A percentile compares a stretch with the other conserved stretches of the same genome.
phyloP scores from a whole-genome alignment of 2,113 vertebrate species.

The Hypocryptadius cinnamomeus region DNA sequence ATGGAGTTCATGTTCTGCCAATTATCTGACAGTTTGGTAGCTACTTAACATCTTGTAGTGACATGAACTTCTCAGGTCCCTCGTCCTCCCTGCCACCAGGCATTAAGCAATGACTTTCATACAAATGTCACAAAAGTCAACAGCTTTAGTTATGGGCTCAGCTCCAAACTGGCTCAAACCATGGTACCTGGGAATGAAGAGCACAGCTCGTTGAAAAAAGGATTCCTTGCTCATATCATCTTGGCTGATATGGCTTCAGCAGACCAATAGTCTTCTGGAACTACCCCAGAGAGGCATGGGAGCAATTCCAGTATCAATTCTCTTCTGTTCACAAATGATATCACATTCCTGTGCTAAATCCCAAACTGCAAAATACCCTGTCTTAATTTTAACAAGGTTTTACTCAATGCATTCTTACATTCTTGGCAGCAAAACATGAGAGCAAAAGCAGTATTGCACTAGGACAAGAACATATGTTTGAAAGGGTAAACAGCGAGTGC shows the following conservation, averaged over 20 bases:
- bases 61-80: not conserved
- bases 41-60: not conserved
- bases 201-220: not conserved
- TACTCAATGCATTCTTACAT: not conserved
- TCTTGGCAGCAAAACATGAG: not conserved
- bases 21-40: not conserved
- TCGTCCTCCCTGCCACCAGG: not conserved
- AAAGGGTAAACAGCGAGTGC: not conserved
- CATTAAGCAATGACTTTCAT: not conserved
- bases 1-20: not conserved
- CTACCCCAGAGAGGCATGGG: not conserved
- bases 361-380: not conserved
- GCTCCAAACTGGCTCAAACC: not conserved
- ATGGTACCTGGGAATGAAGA: not conserved
- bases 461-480: not conserved
- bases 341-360: not conserved
- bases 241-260: not conserved
- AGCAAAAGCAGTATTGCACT: not conserved
- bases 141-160: not conserved
- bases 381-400: not conserved
- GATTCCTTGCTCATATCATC: fast-evolving
- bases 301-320: not conserved
- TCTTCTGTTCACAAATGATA: not conserved
- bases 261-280: not conserved
- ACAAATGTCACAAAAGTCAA: not conserved